phyloP scores from a whole-genome alignment of 2,797 vertebrate species.

The Manis javanica region DNA sequence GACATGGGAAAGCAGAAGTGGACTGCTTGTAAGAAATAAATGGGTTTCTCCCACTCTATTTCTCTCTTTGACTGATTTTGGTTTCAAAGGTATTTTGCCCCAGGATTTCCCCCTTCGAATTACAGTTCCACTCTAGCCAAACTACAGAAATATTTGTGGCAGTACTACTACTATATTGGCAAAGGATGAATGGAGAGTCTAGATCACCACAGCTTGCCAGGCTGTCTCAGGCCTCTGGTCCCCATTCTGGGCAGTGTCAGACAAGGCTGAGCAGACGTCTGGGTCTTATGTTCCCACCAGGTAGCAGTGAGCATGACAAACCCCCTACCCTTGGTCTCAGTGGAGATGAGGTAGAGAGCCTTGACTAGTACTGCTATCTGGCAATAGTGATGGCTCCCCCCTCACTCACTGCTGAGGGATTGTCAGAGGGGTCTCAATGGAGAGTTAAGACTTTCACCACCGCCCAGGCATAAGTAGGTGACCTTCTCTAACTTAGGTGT shows the following conservation, averaged over 20 bases:
- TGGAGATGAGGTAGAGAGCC: neutral
- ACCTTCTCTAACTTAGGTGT: neutral
- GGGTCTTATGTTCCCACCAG: neutral
- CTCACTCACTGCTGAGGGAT: no score
- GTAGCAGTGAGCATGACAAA: neutral
- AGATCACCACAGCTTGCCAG: neutral
- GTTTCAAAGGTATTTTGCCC: no score
- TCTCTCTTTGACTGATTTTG: no score
- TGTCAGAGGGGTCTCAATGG: neutral
- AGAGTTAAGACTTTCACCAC: neutral
- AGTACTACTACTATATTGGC: neutral
- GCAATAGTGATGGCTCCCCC: no score
- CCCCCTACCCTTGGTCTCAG: neutral
- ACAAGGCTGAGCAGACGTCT: no score
- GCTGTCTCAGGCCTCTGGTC: rapidly evolving
- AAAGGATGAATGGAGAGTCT: neutral
- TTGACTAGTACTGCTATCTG: neutral
- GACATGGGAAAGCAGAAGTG: no score
- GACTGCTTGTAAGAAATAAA: no score
- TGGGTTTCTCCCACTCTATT: no score
- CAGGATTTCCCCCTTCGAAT: no score
- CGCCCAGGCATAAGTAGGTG: neutral
- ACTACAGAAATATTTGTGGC: neutral
- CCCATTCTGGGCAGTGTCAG: neutral
- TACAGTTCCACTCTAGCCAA: neutral